Base-by-base conservation (phyloP, 2,113 vertebrate genomes). In the Hyla sarda region DNA sequence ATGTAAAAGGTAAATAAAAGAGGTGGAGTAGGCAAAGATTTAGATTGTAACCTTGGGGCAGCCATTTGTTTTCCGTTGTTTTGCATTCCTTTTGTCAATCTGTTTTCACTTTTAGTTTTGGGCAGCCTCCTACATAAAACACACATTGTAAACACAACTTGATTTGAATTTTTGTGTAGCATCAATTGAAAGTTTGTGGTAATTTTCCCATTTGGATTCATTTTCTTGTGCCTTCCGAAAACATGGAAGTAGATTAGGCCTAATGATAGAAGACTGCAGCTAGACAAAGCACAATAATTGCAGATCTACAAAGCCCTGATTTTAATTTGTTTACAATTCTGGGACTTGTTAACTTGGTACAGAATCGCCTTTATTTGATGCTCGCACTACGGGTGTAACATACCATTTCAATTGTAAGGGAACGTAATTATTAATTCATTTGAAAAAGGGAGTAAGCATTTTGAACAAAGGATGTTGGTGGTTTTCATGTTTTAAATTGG, bases 81-180 rank as follows among this genome's bases (percentile, higher is more conserved):
- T 87, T 83, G 88, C 74, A 80, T 89, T 88, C 80, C 91, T 89
- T 77, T 58, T 86, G 58, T 82, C 82, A 87, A 89, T 92, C 89
- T 91, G 86, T 1, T 92, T 91, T 91, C 90, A 90, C 56, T 91
- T 93, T 91, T 89, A 82, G 90, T 91, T 91, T 79, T 90, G 89
- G 82, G 88, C 0, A 12, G 48, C 58, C 84, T 87, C 87, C 88
- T 91, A 88, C 85, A 89, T 5, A 84, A 89, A 93, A 87, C 88
- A 58, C 77, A 80, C 69, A 90, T 88, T 88, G 28, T 88, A 86
- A 90, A 87, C 89, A 88, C 78, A 91, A 87, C 83, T 88, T 77
- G 16, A 87, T 47, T 91, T 90, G 11, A 87, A 47, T 90, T 90
- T 92, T 89, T 92, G 87, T 77, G 87, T 75, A 89, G 85, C 71